phyloP scores from a whole-genome alignment of 2,113 vertebrate genomes.

The Calypte anna region DNA sequence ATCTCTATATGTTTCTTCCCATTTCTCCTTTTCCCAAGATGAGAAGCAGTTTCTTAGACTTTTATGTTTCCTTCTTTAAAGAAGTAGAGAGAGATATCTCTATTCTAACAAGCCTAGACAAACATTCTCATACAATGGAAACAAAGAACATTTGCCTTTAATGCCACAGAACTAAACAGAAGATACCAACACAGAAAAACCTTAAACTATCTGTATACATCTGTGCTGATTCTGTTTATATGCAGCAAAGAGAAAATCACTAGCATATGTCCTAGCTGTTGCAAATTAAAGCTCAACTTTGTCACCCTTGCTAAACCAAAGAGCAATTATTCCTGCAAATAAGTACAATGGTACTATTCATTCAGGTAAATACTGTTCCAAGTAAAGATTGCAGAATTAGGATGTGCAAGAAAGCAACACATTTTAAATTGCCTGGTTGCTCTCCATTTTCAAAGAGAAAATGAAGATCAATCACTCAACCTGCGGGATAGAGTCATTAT shows the following conservation, averaged over 20 bases:
- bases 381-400: background rate
- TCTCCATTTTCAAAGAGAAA: conserved; percentile 37
- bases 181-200: conserved; percentile 8
- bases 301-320: conserved; percentile 51
- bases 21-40: background rate
- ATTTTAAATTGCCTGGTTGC: conserved; percentile 12
- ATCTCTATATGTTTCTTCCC: background rate
- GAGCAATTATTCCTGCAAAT: conserved; percentile 48
- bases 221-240: conserved; percentile 43
- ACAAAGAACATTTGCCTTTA: background rate
- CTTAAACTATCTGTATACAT: background rate
- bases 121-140: background rate
- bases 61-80: background rate
- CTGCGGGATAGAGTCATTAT: background rate
- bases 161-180: conserved; percentile 4
- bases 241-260: conserved; percentile 52
- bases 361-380: conserved; percentile 32
- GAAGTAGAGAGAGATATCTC: background rate
- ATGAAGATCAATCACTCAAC: conserved; percentile 18
- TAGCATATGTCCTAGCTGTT: conserved; percentile 48
- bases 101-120: conserved; percentile 11
- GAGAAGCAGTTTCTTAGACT: background rate
- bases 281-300: conserved; percentile 60
- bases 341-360: conserved; percentile 61
- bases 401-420: background rate